Evolutionary conservation across 2,113 vertebrate genomes (phyloP).

Genomic region (Miniopterus natalensis): DNA sequence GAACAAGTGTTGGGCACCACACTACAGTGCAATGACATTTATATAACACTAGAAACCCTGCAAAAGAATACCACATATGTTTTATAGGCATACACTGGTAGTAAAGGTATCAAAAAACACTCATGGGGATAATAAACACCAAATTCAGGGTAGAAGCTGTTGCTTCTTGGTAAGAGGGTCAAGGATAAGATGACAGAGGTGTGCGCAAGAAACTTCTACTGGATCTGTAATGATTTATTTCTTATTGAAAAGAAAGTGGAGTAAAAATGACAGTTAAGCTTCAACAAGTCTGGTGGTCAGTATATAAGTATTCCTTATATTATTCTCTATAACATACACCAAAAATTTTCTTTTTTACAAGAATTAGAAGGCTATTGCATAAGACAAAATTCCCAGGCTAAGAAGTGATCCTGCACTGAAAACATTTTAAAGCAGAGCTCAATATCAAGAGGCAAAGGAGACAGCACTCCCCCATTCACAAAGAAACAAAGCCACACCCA

Average conservation of each 20-base stretch:
- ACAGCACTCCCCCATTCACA: neutral
- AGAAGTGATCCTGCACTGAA: neutral
- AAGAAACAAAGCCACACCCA: neutral
- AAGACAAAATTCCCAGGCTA: neutral
- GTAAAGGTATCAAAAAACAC: conserved; percentile 37
- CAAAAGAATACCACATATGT: neutral
- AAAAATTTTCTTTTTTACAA: conserved; percentile 20
- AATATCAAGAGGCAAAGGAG: neutral
- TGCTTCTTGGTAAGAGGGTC: neutral
- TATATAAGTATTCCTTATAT: neutral
- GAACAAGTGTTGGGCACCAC: neutral
- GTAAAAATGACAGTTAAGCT: conserved; percentile 29
- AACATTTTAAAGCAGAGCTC: neutral
- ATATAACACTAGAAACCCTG: neutral
- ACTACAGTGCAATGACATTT: neutral
- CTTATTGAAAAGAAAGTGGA: neutral
- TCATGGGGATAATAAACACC: conserved; percentile 4
- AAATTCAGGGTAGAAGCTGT: neutral
- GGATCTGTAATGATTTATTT: neutral
- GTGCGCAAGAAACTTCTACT: neutral
- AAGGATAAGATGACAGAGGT: neutral
- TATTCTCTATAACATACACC: neutral
- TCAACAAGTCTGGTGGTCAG: neutral
- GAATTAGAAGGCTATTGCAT: neutral
- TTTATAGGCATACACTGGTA: neutral